Evolutionary conservation across 2,113 vertebrate genomes (phyloP), one percentile per base, ranked within the genome.

Genomic region (Lepisosteus oculatus): DNA sequence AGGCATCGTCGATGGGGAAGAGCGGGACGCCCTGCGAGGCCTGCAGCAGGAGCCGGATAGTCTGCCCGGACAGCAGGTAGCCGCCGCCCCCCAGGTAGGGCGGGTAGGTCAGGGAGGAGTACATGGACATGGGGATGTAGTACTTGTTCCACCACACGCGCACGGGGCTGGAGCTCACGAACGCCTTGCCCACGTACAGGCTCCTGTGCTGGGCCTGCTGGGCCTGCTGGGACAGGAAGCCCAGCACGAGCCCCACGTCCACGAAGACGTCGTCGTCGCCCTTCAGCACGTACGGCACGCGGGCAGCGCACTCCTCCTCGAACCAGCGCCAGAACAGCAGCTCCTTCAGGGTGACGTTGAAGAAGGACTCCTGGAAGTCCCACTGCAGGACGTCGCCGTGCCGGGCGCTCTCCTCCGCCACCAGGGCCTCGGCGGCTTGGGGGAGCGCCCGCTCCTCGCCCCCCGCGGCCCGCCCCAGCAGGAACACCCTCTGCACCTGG

Each of bases 311-410:
- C 8, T 77, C 29, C 55, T 43, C 29, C 11, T 65, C 43, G 65
- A 74, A 77, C 78, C 76, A 75, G 9, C 4, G 57, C 78, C 78
- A 77, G 70, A 77, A 74, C 43, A 79, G 72, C 0, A 71, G 17
- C 69, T 76, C 78, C 56, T 79, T 77, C 29, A 79, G 70, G 2
- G 78, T 75, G 42, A 79, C 66, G n/a, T 79, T 79, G 66, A 61
- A 77, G 72, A 79, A 79, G 9, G 75, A 77, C 61, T 79, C 78
- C 3, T 6, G 51, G 47, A 79, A 79, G 54, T 15, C 66, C 78
- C 75, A 77, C 55, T 77, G 75, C 5, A 79, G 55, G 12, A 77
- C 57, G 69, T 79, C 75, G 0, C 71, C 43, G 8, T 79, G 41
- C 3, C 63, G 55, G n/a, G 11, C 8, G 43, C 43, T 70, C 67